Conservation (phyloP, 2,888 invertebrate genomes). For the Mimumesa dahlbomi region DNA sequence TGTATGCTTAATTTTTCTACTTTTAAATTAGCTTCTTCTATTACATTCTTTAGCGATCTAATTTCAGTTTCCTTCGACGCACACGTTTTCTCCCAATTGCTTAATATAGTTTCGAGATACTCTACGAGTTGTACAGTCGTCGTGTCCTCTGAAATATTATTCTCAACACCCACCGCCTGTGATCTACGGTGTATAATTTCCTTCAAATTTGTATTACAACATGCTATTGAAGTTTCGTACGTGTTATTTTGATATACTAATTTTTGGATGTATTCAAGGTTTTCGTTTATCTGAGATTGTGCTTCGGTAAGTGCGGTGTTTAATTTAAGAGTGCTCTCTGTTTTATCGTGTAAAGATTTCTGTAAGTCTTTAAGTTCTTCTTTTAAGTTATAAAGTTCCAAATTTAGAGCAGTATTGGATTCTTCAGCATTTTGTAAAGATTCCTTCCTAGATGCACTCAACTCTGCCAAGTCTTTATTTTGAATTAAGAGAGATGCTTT, state of each 20-base stretch:
- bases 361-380: conserved; percentile 33
- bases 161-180: conserved; percentile 2
- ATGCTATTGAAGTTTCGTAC: conserved; percentile 27
- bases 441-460: conserved; percentile 44
- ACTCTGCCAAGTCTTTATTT: conserved; percentile 44
- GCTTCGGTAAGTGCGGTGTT: conserved; percentile 21
- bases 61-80: conserved; percentile 17
- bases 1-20: conserved; percentile 1
- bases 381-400: conserved; percentile 26
- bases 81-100: conserved; percentile 24
- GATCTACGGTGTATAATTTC: conserved; percentile 20
- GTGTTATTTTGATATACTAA: conserved; percentile 37
- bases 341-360: conserved; percentile 44
- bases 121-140: conserved; percentile 39
- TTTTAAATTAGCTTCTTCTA: conserved; percentile 24
- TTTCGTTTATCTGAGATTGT: conserved; percentile 29
- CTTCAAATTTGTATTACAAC: conserved; percentile 26
- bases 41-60: conserved; percentile 5
- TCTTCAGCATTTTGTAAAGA: conserved; percentile 43
- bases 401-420: conserved; percentile 29
- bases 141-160: conserved; percentile 25
- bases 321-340: conserved; percentile 32
- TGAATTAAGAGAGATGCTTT: conserved; percentile 44
- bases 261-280: conserved; percentile 33
- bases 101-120: conserved; percentile 32